Percentiles rank a stretch among this genome's conserved stretches.
These are phyloP conservation scores for Lomographa bimaculata DNA, from an alignment of 2,888 invertebrate genomes.

Conservation along the genomic window DNA sequence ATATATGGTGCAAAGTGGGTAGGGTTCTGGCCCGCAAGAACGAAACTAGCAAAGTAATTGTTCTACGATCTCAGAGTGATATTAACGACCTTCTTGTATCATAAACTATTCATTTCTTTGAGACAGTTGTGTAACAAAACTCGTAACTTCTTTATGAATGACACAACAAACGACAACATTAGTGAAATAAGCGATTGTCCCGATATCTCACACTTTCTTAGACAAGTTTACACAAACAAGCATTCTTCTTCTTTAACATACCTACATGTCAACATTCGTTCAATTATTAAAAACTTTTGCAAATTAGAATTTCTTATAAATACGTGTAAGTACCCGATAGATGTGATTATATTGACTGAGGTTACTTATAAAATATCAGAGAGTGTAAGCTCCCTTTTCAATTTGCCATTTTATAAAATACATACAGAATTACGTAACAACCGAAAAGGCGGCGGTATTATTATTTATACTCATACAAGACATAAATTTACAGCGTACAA, in stretches of 20 bases:
- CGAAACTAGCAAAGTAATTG: slow-evolving; percentile 1
- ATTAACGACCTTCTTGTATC: background rate
- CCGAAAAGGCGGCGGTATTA: background rate
- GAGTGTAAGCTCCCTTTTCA: background rate
- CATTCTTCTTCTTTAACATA: slow-evolving; percentile 1
- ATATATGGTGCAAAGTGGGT: slow-evolving; percentile 1
- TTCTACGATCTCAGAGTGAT: background rate
- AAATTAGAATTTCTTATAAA: background rate
- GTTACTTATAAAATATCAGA: slow-evolving; percentile 6
- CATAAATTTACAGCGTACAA: background rate
- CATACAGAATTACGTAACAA: background rate
- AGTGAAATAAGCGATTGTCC: background rate
- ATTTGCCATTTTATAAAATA: background rate
- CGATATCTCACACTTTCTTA: background rate
- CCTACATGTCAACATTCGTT: slow-evolving; percentile 6
- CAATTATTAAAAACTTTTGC: slow-evolving; percentile 3
- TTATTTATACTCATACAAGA: slow-evolving; percentile 3
- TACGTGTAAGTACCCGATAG: background rate
- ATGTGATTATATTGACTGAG: slow-evolving; percentile 1
- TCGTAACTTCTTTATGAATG: slow-evolving; percentile 2
- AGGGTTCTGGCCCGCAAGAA: slow-evolving; percentile 1
- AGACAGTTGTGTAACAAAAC: no score
- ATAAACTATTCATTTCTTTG: no score
- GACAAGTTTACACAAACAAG: background rate
- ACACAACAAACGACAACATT: background rate